Percentiles rank a stretch among this genome's conserved stretches.
phyloP scores from a whole-genome alignment of 2,797 vertebrate genomes.

The Sebastes nivosus region DNA sequence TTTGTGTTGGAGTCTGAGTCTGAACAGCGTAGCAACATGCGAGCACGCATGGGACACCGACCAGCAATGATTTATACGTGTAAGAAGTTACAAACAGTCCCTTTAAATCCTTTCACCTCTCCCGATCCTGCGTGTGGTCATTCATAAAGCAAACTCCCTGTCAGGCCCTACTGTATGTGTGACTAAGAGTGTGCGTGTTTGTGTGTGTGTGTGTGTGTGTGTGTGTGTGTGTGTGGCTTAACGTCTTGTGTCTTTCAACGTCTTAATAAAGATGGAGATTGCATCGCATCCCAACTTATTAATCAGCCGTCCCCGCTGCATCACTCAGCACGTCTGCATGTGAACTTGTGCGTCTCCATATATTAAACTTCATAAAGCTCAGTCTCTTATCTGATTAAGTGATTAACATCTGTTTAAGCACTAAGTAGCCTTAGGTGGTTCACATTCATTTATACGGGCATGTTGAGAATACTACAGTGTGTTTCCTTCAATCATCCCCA shows the following conservation, averaged over 20 bases:
- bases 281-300: conserved; percentile 79
- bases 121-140: conserved; percentile 47
- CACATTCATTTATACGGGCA: conserved; percentile 56
- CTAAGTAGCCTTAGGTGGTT: conserved; percentile 58
- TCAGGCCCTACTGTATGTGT: conserved; percentile 27
- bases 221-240: conserved; percentile 46
- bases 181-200: background rate
- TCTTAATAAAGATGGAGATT: conserved; percentile 85
- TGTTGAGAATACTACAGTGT: conserved; percentile 23
- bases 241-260: conserved; percentile 78
- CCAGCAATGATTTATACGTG: no score
- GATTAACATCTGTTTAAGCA: conserved; percentile 80
- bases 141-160: conserved; percentile 42
- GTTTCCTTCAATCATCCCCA: background rate
- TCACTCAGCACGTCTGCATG: conserved; percentile 72
- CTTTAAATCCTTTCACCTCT: conserved; percentile 7
- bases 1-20: no score
- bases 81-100: no score
- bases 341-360: conserved; percentile 63
- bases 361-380: conserved; percentile 80
- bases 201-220: conserved; percentile 9
- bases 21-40: no score
- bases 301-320: conserved; percentile 68
- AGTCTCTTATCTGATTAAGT: conserved; percentile 76
- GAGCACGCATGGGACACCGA: no score